Evolutionary conservation across 2,888 invertebrate genomes (phyloP), one percentile per base, ranked within the genome.

Genomic region (Euclidia mi): DNA sequence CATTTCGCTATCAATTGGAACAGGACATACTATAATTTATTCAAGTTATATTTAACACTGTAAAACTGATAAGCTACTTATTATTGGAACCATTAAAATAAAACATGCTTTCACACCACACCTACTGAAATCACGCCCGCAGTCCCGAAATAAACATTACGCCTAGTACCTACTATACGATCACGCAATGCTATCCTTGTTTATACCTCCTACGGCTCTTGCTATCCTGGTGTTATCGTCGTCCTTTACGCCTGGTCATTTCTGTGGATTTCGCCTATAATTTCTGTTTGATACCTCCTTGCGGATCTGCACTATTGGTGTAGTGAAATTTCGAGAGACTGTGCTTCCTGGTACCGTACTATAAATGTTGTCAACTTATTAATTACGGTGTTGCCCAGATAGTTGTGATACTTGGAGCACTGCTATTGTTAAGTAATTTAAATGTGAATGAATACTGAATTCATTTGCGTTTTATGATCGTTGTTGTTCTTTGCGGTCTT

Each of bases 231-330:
- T 75, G 53, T 56, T 67, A 65, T 55, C 58, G 59, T 48, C 48
- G 43, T 32, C 47, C 53, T 59, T 59, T 61, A 56, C 76, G 63
- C 74, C 74, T 76, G 57, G 75, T 75, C 62, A 56, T 64, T 55
- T 51, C 53, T 46, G 41, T 37, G 59, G 28, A 32, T 49, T 52
- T 60, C 65, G 46, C 29, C 20, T 25, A 58, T 73, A 60, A 18
- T 32, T 43, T 50, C 15, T 34, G 14, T 42, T 37, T 56, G 43
- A 45, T 31, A 43, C 41, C 63, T 38, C 56, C 52, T 51, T 29
- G 34, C 12, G 34, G 18, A 12, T 55, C 14, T 69, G 56, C 28
- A n/a, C 12, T 41, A 34, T 55, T 65, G 3, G 47, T 62, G 14
- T 28, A 0, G 12, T 3, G n/a, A 10, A 53, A 35, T 42, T 20